These are phyloP conservation scores for Parapsyche elsis DNA, from an alignment of 1,140 invertebrate species.

Conservation along the genomic window DNA sequence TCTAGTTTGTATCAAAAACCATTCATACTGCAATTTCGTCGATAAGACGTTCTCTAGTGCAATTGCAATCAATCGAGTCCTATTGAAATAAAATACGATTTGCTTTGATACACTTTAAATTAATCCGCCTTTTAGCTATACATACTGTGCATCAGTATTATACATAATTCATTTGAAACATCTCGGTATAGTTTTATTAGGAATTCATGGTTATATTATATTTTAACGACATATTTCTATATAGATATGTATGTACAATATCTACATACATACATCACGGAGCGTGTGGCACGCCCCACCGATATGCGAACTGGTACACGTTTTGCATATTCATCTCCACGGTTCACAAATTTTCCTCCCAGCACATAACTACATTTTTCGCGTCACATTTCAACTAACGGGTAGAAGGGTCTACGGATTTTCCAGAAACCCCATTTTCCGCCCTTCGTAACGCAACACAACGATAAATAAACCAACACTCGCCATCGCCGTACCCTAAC, in stretches of 20 bases:
- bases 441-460: not conserved
- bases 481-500: too few relatives aligned
- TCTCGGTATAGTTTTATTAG: too few relatives aligned
- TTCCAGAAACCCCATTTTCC: conserved; percentile 29
- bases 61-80: too few relatives aligned
- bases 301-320: conserved; percentile 1
- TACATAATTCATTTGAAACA: too few relatives aligned
- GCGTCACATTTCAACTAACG: conserved; percentile 28
- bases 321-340: conserved; percentile 21
- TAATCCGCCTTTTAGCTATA: too few relatives aligned
- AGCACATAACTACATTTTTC: conserved; percentile 15
- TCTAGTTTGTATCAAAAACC: too few relatives aligned
- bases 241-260: not conserved
- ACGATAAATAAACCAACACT: conserved; percentile 19
- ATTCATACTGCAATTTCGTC: too few relatives aligned
- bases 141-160: too few relatives aligned
- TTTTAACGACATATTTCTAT: not conserved
- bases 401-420: conserved; percentile 1
- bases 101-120: too few relatives aligned
- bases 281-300: not conserved
- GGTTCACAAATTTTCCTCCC: not conserved
- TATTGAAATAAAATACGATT: too few relatives aligned
- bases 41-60: too few relatives aligned
- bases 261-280: not conserved
- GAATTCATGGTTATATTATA: too few relatives aligned